Conservation (phyloP, 2,888 invertebrate species). For the Eilema depressum region DNA sequence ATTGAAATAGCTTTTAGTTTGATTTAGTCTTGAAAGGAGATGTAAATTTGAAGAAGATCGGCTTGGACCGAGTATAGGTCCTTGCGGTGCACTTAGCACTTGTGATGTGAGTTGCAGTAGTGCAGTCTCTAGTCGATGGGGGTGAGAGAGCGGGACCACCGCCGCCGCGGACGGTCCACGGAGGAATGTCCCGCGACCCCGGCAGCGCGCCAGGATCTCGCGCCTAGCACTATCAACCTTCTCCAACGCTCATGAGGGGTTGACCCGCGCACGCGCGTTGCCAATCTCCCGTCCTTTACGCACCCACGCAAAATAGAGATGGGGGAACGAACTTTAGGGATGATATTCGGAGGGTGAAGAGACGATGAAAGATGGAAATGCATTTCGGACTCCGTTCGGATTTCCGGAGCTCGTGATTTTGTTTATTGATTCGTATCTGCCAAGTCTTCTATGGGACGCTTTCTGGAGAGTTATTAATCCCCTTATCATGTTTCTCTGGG, state of each 20-base stretch:
- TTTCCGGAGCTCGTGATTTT: slow-evolving; percentile 86
- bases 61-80: slow-evolving; percentile 44
- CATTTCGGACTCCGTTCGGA: slow-evolving; percentile 85
- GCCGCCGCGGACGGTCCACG: slow-evolving; percentile 83
- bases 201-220: slow-evolving; percentile 80
- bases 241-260: slow-evolving; percentile 81
- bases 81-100: slow-evolving; percentile 58
- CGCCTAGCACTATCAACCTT: slow-evolving; percentile 77
- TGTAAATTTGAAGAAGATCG: slow-evolving; percentile 27
- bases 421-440: slow-evolving; percentile 84
- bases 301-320: slow-evolving; percentile 62
- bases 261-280: slow-evolving; percentile 79
- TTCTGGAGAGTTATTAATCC: slow-evolving; percentile 78
- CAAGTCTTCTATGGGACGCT: slow-evolving; percentile 65
- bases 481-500: slow-evolving; percentile 72
- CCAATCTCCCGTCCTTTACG: slow-evolving; percentile 63
- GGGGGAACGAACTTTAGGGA: slow-evolving; percentile 76
- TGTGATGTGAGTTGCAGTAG: slow-evolving; percentile 44
- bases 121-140: slow-evolving; percentile 63
- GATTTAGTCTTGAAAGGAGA: slow-evolving; percentile 29
- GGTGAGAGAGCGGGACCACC: slow-evolving; percentile 85
- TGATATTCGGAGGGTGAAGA: slow-evolving; percentile 85
- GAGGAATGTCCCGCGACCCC: slow-evolving; percentile 80
- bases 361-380: slow-evolving; percentile 86
- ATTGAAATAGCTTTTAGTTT: slow-evolving; percentile 37